Conservation (phyloP, 2,797 vertebrate genomes). For the Lerista edwardsae region DNA sequence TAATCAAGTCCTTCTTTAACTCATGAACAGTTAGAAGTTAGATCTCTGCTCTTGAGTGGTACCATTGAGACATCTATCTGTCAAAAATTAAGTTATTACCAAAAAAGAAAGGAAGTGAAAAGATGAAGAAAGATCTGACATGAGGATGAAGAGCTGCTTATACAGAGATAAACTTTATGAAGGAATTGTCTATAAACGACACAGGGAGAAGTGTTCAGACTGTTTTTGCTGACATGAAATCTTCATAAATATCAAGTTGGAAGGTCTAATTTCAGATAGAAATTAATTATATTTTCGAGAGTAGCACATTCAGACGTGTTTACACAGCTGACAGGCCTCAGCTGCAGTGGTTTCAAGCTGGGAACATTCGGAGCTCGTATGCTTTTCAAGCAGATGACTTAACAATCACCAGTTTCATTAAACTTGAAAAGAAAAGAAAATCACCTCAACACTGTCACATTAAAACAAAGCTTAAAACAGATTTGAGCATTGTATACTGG, state of each 20-base stretch:
- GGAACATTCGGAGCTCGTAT: slow-evolving; percentile 74
- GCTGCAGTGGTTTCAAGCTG: slow-evolving; percentile 73
- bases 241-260: slow-evolving; percentile 74
- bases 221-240: slow-evolving; percentile 71
- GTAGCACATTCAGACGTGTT: slow-evolving; percentile 81
- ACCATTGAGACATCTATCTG: neutral
- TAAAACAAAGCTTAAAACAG: slow-evolving; percentile 65
- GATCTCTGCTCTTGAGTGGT: neutral
- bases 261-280: slow-evolving; percentile 77
- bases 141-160: slow-evolving; percentile 18
- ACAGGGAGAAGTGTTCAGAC: slow-evolving; percentile 60
- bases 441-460: slow-evolving; percentile 76
- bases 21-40: slow-evolving; percentile 43
- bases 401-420: slow-evolving; percentile 75
- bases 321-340: slow-evolving; percentile 82
- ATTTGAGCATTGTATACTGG: slow-evolving; percentile 61
- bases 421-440: slow-evolving; percentile 68
- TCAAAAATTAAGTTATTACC: slow-evolving; percentile 19
- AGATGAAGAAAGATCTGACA: slow-evolving; percentile 28
- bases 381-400: slow-evolving; percentile 77
- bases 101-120: slow-evolving; percentile 1
- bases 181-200: slow-evolving; percentile 45
- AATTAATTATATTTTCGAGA: slow-evolving; percentile 84
- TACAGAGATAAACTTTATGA: slow-evolving; percentile 57
- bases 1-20: slow-evolving; percentile 71